Conservation (phyloP, 2,113 vertebrate species). For the Dicentrarchus labrax region DNA sequence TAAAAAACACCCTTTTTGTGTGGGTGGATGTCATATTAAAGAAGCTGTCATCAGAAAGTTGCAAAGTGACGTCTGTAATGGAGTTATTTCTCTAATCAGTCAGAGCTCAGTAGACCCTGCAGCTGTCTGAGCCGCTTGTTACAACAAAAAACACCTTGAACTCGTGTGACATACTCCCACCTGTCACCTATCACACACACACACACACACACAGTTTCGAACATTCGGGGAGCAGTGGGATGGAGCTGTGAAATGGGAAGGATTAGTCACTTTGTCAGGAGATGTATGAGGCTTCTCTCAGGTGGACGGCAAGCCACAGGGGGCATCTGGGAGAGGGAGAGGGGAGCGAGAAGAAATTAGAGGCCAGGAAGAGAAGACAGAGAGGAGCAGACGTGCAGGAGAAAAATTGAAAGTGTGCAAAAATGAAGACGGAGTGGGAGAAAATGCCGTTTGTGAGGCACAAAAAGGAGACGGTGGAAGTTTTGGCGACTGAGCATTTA, state of each 20-base stretch:
- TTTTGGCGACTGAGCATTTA: conserved; percentile 29
- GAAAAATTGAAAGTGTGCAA: conserved; percentile 26
- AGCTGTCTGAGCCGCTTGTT: conserved; percentile 68
- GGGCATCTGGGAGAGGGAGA: conserved; percentile 49
- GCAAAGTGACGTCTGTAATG: conserved; percentile 49
- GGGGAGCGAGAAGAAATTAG: conserved; percentile 44
- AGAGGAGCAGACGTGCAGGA: conserved; percentile 28
- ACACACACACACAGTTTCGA: conserved; percentile 28
- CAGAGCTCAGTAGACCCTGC: conserved; percentile 42
- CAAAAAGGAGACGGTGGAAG: conserved; percentile 20
- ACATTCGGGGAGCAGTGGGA: conserved; percentile 71
- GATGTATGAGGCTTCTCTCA: conserved; percentile 76
- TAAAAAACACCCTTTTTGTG: background rate
- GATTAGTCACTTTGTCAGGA: conserved; percentile 85
- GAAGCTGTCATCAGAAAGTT: conserved; percentile 46
- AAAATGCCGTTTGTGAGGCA: background rate
- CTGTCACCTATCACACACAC: conserved; percentile 66
- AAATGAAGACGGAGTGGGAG: conserved; percentile 66
- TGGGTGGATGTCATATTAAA: conserved; percentile 30
- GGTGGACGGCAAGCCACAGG: conserved; percentile 76
- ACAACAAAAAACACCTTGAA: conserved; percentile 72
- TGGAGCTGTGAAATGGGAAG: conserved; percentile 80
- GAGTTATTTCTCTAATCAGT: conserved; percentile 68
- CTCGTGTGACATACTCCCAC: conserved; percentile 67
- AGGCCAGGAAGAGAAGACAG: conserved; percentile 42